Evolutionary conservation across 2,113 vertebrate genomes (phyloP).

Genomic region (Casuarius casuarius): DNA sequence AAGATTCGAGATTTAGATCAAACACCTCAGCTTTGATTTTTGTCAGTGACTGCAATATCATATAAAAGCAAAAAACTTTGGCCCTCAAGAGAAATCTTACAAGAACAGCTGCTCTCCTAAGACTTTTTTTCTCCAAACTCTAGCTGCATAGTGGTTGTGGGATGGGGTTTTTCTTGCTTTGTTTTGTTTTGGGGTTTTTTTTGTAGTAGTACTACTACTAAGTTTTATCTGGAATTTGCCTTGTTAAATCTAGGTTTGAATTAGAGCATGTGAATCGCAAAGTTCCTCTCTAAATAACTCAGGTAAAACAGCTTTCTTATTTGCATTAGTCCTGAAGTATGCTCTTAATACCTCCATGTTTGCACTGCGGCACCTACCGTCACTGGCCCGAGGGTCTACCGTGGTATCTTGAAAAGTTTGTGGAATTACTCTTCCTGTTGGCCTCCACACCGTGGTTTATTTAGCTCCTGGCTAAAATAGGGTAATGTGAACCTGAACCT

Average conservation of each 20-base stretch:
- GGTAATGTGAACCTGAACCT: not conserved
- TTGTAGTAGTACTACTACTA: not conserved
- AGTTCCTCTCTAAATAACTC: not conserved
- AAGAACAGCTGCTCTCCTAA: not conserved
- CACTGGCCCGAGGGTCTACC: not conserved
- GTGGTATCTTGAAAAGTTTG: not conserved
- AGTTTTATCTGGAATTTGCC: not conserved
- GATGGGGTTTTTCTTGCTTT: not conserved
- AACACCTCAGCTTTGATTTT: not conserved
- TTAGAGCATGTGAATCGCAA: not conserved
- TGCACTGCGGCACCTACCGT: not conserved
- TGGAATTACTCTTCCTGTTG: not conserved
- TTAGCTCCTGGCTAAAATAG: not conserved
- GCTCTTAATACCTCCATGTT: not conserved
- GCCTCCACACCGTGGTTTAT: not conserved
- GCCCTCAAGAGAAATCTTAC: not conserved
- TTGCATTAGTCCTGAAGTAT: not conserved
- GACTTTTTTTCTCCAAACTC: not conserved
- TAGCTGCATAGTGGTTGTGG: not conserved
- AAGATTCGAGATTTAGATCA: not conserved
- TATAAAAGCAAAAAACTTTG: not conserved
- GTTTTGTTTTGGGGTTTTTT: not conserved
- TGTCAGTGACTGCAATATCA: not conserved
- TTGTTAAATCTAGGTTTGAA: not conserved
- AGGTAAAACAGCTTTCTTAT: not conserved